Conservation (phyloP, 1,140 invertebrate species). For the Drosophila kikkawai region DNA sequence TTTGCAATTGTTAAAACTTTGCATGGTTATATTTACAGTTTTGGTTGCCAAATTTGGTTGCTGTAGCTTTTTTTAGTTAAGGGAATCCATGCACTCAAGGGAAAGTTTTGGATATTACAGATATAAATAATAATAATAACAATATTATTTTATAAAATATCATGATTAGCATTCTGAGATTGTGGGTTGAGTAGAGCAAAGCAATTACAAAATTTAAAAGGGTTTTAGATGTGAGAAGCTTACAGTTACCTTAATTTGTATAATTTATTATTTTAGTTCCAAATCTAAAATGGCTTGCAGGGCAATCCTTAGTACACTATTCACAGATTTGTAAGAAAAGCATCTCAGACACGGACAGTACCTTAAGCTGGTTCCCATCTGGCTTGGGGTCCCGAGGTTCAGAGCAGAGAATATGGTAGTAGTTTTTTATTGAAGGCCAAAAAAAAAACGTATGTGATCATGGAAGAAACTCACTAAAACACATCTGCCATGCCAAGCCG, state of each 20-base stretch:
- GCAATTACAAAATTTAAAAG: background rate
- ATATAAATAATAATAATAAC: background rate
- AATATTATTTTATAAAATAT: no score
- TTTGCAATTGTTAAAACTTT: conserved; percentile 1
- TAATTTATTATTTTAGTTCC: no score
- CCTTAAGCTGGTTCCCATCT: conserved; percentile 12
- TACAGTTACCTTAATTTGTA: background rate
- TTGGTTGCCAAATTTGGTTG: conserved; percentile 10
- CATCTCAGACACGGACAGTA: conserved; percentile 7
- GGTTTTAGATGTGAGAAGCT: background rate
- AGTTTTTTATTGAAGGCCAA: conserved; percentile 79
- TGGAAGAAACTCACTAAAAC: conserved; percentile 23
- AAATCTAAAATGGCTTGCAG: background rate
- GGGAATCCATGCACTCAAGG: conserved; percentile 5
- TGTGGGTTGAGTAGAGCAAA: background rate
- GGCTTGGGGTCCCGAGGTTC: conserved; percentile 69
- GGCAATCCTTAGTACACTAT: background rate
- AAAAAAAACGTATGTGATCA: conserved; percentile 15
- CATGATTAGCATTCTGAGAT: background rate
- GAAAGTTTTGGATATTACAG: no score
- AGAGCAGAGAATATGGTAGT: conserved; percentile 85
- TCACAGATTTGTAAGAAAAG: no score
- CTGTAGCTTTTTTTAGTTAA: conserved; percentile 4
- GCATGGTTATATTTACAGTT: conserved; percentile 7
- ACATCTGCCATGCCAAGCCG: conserved; percentile 45